These are phyloP conservation scores for Psammodynastes pulverulentus DNA, from an alignment of 2,113 vertebrate species.

Conservation along the genomic window DNA sequence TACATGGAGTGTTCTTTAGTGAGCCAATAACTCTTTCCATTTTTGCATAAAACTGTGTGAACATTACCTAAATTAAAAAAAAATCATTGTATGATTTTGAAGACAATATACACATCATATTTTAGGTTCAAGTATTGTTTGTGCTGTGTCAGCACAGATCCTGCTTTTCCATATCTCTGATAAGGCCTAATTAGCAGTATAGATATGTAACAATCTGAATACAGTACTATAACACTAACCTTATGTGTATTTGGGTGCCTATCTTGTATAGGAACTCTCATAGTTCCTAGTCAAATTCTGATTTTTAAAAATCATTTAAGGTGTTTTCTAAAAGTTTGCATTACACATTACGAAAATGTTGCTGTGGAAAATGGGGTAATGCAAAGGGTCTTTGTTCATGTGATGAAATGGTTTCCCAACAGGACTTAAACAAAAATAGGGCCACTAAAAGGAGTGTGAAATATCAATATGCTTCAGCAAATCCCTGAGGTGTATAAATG, in stretches of 20 bases:
- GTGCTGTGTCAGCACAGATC: not conserved
- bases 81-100: not conserved
- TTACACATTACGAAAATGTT: not conserved
- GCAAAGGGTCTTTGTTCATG: not conserved
- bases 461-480: not conserved
- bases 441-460: not conserved
- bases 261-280: not conserved
- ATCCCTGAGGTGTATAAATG: not conserved
- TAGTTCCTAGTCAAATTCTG: not conserved
- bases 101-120: not conserved
- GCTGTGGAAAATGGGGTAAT: too few species aligned
- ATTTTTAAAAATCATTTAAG: not conserved
- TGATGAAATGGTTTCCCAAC: not conserved
- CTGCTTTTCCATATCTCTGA: not conserved
- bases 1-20: conserved; percentile 66
- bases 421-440: not conserved
- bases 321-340: not conserved
- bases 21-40: conserved; percentile 61
- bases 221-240: not conserved
- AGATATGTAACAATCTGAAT: not conserved
- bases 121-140: not conserved
- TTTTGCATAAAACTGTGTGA: conserved; percentile 67
- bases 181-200: not conserved
- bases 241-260: not conserved
- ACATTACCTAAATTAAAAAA: conserved; percentile 60